Base-by-base conservation (phyloP, 2,113 vertebrate genomes). In the Boulengeromyrus knoepffleri region DNA sequence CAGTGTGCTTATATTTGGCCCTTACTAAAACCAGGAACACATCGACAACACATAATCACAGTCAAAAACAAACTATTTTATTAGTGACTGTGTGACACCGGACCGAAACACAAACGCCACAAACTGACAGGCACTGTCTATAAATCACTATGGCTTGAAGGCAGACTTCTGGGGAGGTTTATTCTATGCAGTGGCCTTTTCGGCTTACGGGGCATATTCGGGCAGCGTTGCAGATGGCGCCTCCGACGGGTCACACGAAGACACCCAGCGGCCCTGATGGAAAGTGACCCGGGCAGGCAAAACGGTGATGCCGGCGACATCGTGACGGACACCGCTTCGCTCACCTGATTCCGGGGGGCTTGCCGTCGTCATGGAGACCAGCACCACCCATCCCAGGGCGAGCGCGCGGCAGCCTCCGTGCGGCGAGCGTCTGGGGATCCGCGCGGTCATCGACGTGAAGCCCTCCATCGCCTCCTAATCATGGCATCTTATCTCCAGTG, bases 341-440 rank as follows among this genome's bases (percentile, higher is more conserved):
- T 96, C 95, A 96, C 96, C 95, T 94, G 91, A 90, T 89, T 93
- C 93, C 92, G 93, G 93, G 92, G 94, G 92, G 91, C 93, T 93
- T 88, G 95, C 93, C 39, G 92, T 91, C 53, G 93, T 92, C 94
- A 94, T 90, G 47, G 93, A 92, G 85, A 94, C 91, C 93, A 96
- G 90, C 92, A 94, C 85, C 21, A 91, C 89, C 87, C 95, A 91
- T 85, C 93, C 92, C 39, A 96, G 92, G 74, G 94, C 84, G 70
- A 91, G 85, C 5, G 90, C 92, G 80, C 83, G 85, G 15, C 42
- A 93, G 87, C 77, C 87, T 88, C 50, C 24, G 27, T 24, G 85
- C 91, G 92, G 80, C 0, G 90, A 88, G 91, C 93, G 90, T 91
- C 42, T 17, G 90, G 93, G 89, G 88, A 92, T 92, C 89, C 93